Evolutionary conservation across 2,888 invertebrate species (phyloP), one percentile per base, ranked within the genome.

Genomic region (Idaea aversata): DNA sequence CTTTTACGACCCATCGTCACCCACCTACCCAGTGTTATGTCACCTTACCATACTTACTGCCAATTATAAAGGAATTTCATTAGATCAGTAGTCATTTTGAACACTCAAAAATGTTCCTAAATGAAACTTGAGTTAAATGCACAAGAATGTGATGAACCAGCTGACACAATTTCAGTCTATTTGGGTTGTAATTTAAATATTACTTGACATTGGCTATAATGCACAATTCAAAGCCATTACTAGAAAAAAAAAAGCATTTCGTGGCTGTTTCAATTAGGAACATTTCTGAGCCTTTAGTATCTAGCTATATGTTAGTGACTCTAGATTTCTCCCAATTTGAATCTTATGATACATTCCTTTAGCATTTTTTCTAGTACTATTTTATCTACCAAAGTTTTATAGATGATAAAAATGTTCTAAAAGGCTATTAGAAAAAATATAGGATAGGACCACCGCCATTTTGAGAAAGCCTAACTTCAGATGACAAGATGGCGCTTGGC

Each of bases 331-430:
- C 59, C 15, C 15, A 15, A 59, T 36, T 36, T 3, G 5, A 10
- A 38, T 10, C 61, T 15, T 58, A 58, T 34, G 34, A 57, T 15
- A 69, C 69, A 69, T 69, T 69, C 69, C 69, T 15, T 15, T 57
- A 61, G 64, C 65, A 66, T 66, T 65, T 64, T 59, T 65, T 63
- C 57, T 60, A 58, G 34, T 65, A 47, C 47, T 47, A 47, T 47
- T 47, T 10, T 36, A 36, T 47, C 13, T 47, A 47, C 47, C 47
- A 47, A 47, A 47, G 47, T 47, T 47, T 6, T 13, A 47, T 47
- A 6, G 13, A 47, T 7, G 13, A 47, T 13, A 13, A 47, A 10
- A 47, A 7, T 47, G 47, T 47, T 47, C 47, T 47, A 47, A 5
- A 47, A 10, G 47, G 10, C 47, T 7, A 47, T 47, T 47, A 4